A percentile compares a stretch with the other conserved stretches of the same genome.
These are phyloP conservation scores for Trichomycterus rosablanca DNA, from an alignment of 2,113 vertebrate species.

Conservation along the genomic window DNA sequence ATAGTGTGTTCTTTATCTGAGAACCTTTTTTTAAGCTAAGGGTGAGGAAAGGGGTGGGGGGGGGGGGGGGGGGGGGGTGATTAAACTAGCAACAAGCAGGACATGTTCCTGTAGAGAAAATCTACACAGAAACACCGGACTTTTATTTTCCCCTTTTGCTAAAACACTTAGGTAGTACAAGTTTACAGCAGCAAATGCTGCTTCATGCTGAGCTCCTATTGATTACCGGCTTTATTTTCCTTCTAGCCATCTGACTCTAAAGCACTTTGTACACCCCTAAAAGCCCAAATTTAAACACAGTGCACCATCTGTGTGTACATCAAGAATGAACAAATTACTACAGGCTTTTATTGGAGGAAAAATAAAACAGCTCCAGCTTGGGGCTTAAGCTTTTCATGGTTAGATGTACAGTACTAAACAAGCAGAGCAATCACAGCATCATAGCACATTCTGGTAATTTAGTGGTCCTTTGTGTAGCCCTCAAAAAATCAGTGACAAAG, in stretches of 20 bases:
- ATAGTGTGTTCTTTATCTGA: no score
- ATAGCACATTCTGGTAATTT: no score
- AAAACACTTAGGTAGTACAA: constrained; percentile 4
- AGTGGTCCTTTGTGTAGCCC: no score
- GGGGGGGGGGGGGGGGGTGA: no score
- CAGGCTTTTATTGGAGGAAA: background rate
- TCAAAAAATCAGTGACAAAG: no score
- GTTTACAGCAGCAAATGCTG: constrained; percentile 22
- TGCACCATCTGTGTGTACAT: background rate
- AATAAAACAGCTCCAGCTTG: no score
- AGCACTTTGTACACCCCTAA: background rate
- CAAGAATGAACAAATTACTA: constrained; percentile 15
- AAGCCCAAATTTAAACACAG: constrained; percentile 6
- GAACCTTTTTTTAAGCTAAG: no score
- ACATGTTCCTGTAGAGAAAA: background rate
- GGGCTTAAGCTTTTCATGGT: no score
- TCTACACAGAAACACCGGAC: background rate
- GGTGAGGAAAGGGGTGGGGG: no score
- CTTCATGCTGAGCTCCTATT: constrained; percentile 26
- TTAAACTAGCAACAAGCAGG: no score
- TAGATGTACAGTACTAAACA: no score
- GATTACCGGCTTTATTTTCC: constrained; percentile 33
- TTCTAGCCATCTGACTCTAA: constrained; percentile 31
- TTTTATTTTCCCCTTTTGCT: constrained; percentile 24
- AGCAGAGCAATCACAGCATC: no score